phyloP scores from a whole-genome alignment of 2,113 vertebrate genomes.

The Poicephalus meyeri region DNA sequence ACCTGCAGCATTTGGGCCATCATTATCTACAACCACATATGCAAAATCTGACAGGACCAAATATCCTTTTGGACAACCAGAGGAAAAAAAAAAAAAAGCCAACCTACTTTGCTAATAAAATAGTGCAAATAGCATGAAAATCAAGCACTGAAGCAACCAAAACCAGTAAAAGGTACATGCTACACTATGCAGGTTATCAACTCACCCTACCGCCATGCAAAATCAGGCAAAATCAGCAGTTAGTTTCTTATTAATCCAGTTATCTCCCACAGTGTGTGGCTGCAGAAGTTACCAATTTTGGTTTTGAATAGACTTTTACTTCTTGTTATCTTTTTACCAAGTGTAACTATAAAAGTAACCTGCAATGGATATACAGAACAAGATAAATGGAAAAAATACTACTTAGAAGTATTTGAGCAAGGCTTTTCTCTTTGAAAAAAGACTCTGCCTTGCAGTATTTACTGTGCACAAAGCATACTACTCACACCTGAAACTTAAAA shows the following conservation, averaged over 20 bases:
- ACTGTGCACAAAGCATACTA: not conserved
- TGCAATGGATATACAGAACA: not conserved
- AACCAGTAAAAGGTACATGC: fast-evolving
- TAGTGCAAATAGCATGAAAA: not conserved
- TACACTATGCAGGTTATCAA: fast-evolving
- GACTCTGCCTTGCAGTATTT: not conserved
- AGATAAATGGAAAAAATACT: not conserved
- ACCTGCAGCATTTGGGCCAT: not conserved
- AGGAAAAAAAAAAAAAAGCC: not conserved
- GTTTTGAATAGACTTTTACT: not conserved
- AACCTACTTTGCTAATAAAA: not conserved
- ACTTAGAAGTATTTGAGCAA: not conserved
- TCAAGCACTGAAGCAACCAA: not conserved
- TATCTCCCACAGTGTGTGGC: not conserved
- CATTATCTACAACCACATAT: not conserved
- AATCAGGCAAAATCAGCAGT: not conserved
- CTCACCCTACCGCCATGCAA: not conserved
- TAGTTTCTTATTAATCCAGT: not conserved
- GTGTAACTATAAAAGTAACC: not conserved
- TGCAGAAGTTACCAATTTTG: not conserved
- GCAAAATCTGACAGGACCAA: not conserved
- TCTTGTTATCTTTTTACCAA: not conserved
- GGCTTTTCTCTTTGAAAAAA: not conserved
- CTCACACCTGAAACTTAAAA: not conserved
- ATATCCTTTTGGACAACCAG: not conserved